A percentile compares a stretch with the other conserved stretches of the same genome.
phyloP scores from a whole-genome alignment of 30 jellyfish, hydroid and myxozoan species.

The Aurelia sp. region DNA sequence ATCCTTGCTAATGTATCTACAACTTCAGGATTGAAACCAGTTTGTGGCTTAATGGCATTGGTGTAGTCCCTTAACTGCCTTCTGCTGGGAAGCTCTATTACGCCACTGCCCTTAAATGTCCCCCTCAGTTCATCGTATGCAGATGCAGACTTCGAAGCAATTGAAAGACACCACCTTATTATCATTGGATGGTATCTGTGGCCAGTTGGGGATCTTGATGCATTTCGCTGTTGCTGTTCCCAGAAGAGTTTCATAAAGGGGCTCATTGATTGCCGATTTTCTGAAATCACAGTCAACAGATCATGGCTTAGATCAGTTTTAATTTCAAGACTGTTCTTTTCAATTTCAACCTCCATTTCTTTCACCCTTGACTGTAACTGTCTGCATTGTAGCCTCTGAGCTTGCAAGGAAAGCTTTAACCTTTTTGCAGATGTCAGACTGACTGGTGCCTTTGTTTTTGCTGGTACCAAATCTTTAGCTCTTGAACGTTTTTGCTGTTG shows the following conservation, averaged over 20 bases:
- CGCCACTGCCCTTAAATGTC: constrained; percentile 18
- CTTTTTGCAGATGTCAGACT: no score
- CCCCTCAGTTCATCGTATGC: constrained; percentile 62
- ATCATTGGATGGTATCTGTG: constrained; percentile 51
- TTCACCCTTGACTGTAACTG: no score
- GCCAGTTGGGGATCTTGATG: constrained; percentile 11
- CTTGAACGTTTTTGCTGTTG: no score
- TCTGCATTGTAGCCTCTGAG: no score
- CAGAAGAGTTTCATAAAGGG: constrained; percentile 37
- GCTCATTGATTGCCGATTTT: constrained; percentile 7
- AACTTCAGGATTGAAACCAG: constrained; percentile 57
- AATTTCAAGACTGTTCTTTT: no score
- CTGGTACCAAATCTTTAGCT: no score
- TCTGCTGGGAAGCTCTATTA: constrained; percentile 48
- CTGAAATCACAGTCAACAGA: constrained; percentile 8
- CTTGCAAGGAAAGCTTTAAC: no score
- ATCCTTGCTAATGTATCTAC: neutral
- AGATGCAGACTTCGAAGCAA: constrained; percentile 47
- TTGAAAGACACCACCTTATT: constrained; percentile 7
- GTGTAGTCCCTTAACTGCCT: constrained; percentile 34
- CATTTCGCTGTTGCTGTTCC: constrained; percentile 47
- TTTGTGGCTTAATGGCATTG: constrained; percentile 37
- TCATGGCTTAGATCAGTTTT: no score
- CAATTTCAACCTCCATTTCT: no score
- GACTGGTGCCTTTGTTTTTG: no score